Percentiles rank a stretch among this genome's conserved stretches.
Evolutionary conservation across 1,140 invertebrate species (phyloP).

Genomic region (Cydia pomonella): DNA sequence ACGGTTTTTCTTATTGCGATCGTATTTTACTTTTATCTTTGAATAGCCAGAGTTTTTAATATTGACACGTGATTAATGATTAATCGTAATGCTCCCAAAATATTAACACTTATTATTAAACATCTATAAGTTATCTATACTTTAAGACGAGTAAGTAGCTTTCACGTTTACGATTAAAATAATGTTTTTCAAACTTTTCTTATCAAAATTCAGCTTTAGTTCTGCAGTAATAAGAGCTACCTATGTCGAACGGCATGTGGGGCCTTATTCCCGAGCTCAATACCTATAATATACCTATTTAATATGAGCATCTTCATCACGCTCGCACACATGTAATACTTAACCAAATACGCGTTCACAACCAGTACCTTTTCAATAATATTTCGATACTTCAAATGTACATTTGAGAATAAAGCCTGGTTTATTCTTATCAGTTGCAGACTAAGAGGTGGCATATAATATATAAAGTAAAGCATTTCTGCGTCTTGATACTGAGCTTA

Average conservation of each 20-base stretch:
- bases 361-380: not conserved
- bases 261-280: no score
- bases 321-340: no score
- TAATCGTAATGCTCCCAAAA: not conserved
- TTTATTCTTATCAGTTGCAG: conserved; percentile 7
- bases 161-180: not conserved
- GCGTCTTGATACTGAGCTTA: not conserved
- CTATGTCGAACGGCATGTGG: not conserved
- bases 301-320: not conserved
- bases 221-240: not conserved
- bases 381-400: not conserved
- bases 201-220: not conserved
- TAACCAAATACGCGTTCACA: not conserved
- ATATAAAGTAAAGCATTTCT: conserved; percentile 8
- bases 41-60: not conserved
- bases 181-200: not conserved
- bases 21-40: not conserved
- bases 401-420: not conserved
- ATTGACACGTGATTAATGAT: not conserved
- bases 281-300: not conserved
- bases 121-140: no score
- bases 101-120: no score
- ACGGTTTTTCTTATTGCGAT: not conserved
- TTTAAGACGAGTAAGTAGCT: not conserved
- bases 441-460: conserved; percentile 11